Base-by-base conservation (phyloP, 2,113 vertebrate species). In the Okapia johnstoni region DNA sequence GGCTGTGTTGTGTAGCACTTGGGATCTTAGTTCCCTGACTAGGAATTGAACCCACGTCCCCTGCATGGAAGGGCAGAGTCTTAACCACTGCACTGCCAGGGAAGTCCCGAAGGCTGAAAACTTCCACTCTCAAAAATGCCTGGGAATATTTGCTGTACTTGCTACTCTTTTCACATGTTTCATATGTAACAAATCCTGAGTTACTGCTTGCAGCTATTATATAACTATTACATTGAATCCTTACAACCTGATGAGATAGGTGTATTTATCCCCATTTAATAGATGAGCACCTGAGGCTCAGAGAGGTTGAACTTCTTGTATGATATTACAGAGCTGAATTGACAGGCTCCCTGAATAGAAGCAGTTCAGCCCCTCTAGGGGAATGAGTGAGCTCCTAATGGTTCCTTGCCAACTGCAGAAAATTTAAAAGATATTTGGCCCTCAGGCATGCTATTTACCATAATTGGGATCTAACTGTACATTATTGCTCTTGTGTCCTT, bases 401-500 rank as follows among this genome's bases (percentile, higher is more conserved):
- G 30, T 58, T 91, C 55, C 77, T 95, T 85, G 61, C 46, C 55
- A 96, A 43, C 12, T 25, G n/a, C 23, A 87, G 48, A 85, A 86
- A 23, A 77, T 91, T 92, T 77, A 81, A 46, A 81, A 80, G 70
- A 33, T 83, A 77, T 48, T 88, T 95, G 70, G 36, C 81, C 70
- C 36, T 14, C 87, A 90, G 90, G 86, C 63, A 87, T 90, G 36
- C 36, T 94, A 11, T 92, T 95, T 85, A 88, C 60, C 73, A 57
- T 90, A 85, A 94, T 23, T 95, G 81, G 60, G 36, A 88, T 52
- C 61, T 96, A 96, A 91, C 54, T 94, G 48, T 97, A 92, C 26
- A 43, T 83, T 93, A 93, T 25, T 70, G 46, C 15, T 73, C 63
- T 97, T 90, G 14, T 57, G 81, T 85, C 48, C 33, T 92, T 81